phyloP scores from a whole-genome alignment of 2,113 vertebrate species.

The Hippocampus guttulatus region DNA sequence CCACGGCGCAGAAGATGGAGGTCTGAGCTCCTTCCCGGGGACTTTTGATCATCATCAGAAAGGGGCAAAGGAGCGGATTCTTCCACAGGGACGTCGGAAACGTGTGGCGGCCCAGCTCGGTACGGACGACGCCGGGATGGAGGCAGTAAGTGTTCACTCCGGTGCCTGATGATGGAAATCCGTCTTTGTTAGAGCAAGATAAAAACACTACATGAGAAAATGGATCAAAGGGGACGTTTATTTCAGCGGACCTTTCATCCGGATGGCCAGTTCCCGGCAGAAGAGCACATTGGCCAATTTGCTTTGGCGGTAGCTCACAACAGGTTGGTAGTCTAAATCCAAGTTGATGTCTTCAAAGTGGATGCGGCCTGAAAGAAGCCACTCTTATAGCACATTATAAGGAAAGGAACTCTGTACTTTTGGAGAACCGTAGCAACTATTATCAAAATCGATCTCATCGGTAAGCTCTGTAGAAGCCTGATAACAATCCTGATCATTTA shows the following conservation, averaged over 20 bases:
- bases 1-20: slow-evolving; percentile 69
- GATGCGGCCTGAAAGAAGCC: slow-evolving; percentile 59
- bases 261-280: slow-evolving; percentile 58
- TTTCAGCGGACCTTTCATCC: slow-evolving; percentile 57
- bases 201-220: not conserved
- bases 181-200: slow-evolving; percentile 10
- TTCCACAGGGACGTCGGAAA: slow-evolving; percentile 46
- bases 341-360: slow-evolving; percentile 70
- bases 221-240: no score
- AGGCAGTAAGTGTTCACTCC: slow-evolving; percentile 68
- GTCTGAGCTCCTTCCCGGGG: slow-evolving; percentile 67
- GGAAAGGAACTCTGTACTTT: not conserved
- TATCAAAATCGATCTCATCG: no score
- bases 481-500: no score
- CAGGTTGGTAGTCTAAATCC: slow-evolving; percentile 53
- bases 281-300: slow-evolving; percentile 76
- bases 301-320: slow-evolving; percentile 66
- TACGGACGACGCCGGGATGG: slow-evolving; percentile 71
- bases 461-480: no score
- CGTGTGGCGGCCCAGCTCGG: slow-evolving; percentile 64
- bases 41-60: slow-evolving; percentile 56
- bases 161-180: slow-evolving; percentile 43
- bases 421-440: no score
- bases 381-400: not conserved
- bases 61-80: slow-evolving; percentile 13